Evolutionary conservation across 30 jellyfish, hydroid and myxozoan species (phyloP).

Genomic region (Cassiopea xamachana): DNA sequence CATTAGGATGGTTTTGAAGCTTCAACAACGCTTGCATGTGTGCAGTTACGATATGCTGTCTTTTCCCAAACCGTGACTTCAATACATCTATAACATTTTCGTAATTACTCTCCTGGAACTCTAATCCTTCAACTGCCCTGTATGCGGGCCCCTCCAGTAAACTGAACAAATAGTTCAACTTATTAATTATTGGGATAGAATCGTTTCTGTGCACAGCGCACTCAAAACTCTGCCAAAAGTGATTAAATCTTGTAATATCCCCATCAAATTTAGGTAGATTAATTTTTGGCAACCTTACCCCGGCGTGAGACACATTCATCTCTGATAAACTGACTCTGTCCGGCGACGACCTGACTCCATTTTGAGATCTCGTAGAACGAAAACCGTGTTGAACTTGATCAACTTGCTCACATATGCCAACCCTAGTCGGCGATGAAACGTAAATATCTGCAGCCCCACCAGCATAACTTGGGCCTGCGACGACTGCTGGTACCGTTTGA

Average conservation of each 20-base stretch:
- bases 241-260: neutral
- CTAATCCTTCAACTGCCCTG: neutral
- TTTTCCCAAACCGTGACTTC: slow-evolving; percentile 5
- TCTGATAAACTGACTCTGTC: neutral
- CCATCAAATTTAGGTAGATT: neutral
- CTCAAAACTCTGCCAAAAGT: neutral
- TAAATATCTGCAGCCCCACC: neutral
- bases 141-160: neutral
- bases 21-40: slow-evolving; percentile 16
- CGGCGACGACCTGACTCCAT: neutral
- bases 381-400: too few relatives aligned
- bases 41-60: neutral
- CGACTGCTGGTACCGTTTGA: too few relatives aligned
- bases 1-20: neutral
- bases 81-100: neutral
- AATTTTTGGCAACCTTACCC: neutral
- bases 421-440: too few relatives aligned
- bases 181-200: neutral
- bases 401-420: too few relatives aligned
- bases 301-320: too few relatives aligned
- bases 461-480: neutral
- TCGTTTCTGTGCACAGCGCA: neutral
- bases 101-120: neutral
- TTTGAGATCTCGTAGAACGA: neutral
- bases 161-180: neutral